phyloP scores from a whole-genome alignment of 2,888 invertebrate species.

The Dascillus cervinus region DNA sequence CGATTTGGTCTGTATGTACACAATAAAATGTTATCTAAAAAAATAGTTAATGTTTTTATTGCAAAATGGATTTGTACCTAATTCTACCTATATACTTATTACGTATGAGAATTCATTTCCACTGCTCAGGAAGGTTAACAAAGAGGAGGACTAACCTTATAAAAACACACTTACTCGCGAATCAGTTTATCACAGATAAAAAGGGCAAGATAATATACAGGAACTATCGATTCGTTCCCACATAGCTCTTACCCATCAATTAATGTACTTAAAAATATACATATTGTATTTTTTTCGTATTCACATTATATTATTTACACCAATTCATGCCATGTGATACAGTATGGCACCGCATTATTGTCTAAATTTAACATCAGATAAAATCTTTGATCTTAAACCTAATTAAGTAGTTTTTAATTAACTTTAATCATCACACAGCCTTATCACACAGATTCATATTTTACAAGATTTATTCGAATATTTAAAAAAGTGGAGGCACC shows the following conservation, averaged over 20 bases:
- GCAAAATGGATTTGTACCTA: not conserved
- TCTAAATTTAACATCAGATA: slow-evolving; percentile 30
- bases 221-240: slow-evolving; percentile 19
- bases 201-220: slow-evolving; percentile 11
- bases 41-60: too few species aligned
- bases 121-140: too few species aligned
- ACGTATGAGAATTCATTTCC: not conserved
- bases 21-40: too few species aligned
- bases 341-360: slow-evolving; percentile 36
- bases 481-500: not conserved
- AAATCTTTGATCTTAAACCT: slow-evolving; percentile 27
- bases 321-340: slow-evolving; percentile 10
- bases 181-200: too few species aligned
- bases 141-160: too few species aligned
- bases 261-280: slow-evolving; percentile 18
- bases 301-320: slow-evolving; percentile 9
- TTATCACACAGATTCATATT: slow-evolving; percentile 18
- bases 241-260: slow-evolving; percentile 12
- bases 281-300: slow-evolving; percentile 29
- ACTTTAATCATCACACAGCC: slow-evolving; percentile 31
- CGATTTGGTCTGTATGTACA: too few species aligned
- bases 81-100: not conserved
- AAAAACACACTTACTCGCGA: too few species aligned
- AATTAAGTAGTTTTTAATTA: slow-evolving; percentile 24
- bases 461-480: slow-evolving; percentile 7